phyloP scores from a whole-genome alignment of 2,113 vertebrate species.

The Rhodinocichla rosea region DNA sequence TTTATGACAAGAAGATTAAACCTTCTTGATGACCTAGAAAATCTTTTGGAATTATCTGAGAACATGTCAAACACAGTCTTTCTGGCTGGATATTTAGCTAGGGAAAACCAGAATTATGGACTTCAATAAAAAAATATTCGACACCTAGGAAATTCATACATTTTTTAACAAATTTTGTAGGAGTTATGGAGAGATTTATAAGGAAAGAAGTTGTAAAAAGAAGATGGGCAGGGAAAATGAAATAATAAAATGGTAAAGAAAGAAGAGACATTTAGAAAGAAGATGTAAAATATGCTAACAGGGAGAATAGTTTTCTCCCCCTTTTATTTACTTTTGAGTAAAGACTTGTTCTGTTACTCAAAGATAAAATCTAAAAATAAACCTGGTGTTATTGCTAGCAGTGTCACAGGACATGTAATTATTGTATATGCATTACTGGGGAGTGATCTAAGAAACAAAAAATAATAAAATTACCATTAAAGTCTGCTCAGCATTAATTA shows the following conservation, averaged over 20 bases:
- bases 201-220: neutral
- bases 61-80: neutral
- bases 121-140: neutral
- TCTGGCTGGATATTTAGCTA: neutral
- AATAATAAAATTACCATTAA: neutral
- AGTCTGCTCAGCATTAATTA: neutral
- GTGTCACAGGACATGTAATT: neutral
- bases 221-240: neutral
- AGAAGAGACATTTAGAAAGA: neutral
- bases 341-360: neutral
- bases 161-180: neutral
- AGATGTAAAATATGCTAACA: neutral
- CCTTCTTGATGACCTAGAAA: neutral
- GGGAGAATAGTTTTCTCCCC: neutral
- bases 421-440: neutral
- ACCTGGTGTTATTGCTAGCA: neutral
- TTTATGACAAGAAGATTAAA: neutral
- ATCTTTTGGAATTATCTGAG: neutral
- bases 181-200: neutral
- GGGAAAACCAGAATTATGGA: neutral
- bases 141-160: neutral
- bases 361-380: slow-evolving; percentile 14
- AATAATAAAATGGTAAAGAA: neutral
- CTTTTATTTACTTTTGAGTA: neutral
- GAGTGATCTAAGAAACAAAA: neutral